These are phyloP conservation scores for Bombus turneri DNA, from an alignment of 1,140 invertebrate genomes.

Conservation along the genomic window DNA sequence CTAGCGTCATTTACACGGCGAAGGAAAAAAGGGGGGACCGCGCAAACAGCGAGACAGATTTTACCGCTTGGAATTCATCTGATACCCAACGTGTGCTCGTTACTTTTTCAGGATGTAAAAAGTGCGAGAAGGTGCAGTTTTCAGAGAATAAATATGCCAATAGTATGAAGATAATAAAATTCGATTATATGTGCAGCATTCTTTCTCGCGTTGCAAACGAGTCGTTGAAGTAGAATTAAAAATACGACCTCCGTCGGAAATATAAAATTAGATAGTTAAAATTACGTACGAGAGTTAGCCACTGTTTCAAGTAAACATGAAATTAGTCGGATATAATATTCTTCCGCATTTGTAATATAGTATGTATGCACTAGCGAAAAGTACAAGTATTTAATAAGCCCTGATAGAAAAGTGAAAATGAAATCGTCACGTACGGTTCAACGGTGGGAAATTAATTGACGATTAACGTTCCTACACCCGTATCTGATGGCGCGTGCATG, in stretches of 20 bases:
- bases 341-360: background rate
- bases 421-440: background rate
- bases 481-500: slow-evolving; percentile 45
- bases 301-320: too few species aligned
- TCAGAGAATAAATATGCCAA: background rate
- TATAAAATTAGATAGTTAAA: too few species aligned
- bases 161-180: background rate
- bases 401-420: background rate
- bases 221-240: too few species aligned
- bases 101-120: background rate
- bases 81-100: background rate
- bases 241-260: background rate
- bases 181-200: background rate
- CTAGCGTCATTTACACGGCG: background rate
- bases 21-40: background rate
- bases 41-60: background rate
- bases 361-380: background rate
- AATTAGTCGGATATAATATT: background rate
- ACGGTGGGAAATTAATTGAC: slow-evolving; percentile 41
- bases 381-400: background rate
- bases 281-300: background rate
- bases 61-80: background rate
- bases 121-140: background rate
- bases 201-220: too few species aligned
- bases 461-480: slow-evolving; percentile 53